Evolutionary conservation across 2,888 invertebrate species (phyloP).

Genomic region (Atrina japonica): DNA sequence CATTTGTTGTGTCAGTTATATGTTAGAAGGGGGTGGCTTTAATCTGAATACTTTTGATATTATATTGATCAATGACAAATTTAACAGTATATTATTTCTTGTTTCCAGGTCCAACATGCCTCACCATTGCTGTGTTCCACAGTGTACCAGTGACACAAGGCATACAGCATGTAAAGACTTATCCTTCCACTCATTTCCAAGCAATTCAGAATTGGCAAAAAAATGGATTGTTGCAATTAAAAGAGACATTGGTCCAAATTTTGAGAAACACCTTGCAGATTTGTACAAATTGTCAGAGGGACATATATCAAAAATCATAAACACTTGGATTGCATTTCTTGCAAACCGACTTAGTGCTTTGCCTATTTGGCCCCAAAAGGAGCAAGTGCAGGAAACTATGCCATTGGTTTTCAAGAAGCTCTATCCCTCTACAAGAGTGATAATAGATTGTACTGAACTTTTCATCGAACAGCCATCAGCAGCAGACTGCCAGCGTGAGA

Average conservation of each 20-base stretch:
- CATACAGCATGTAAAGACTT: not conserved
- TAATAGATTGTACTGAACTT: conserved; percentile 39
- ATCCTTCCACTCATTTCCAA: not conserved
- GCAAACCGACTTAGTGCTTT: conserved; percentile 21
- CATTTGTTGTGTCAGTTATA: too few relatives aligned
- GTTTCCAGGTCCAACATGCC: too few relatives aligned
- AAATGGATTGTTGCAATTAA: not conserved
- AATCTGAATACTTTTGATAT: too few relatives aligned
- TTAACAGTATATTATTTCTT: too few relatives aligned
- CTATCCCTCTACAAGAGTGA: conserved; percentile 22
- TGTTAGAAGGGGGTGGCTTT: too few relatives aligned
- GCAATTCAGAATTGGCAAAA: not conserved
- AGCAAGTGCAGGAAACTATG: conserved; percentile 11
- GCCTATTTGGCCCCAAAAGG: conserved; percentile 29
- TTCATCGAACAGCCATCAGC: conserved; percentile 37
- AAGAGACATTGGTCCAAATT: conserved; percentile 1
- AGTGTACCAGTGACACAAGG: not conserved
- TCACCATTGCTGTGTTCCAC: conserved; percentile 1
- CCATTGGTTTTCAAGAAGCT: conserved; percentile 13
- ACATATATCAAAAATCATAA: conserved; percentile 13
- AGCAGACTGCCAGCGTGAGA: conserved; percentile 27
- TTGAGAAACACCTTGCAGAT: conserved; percentile 12
- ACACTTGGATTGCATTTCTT: conserved; percentile 31
- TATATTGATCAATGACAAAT: too few relatives aligned
- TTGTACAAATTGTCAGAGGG: conserved; percentile 18